Base-by-base conservation (phyloP, 2,888 invertebrate genomes). In the Hypolimnas misippus region DNA sequence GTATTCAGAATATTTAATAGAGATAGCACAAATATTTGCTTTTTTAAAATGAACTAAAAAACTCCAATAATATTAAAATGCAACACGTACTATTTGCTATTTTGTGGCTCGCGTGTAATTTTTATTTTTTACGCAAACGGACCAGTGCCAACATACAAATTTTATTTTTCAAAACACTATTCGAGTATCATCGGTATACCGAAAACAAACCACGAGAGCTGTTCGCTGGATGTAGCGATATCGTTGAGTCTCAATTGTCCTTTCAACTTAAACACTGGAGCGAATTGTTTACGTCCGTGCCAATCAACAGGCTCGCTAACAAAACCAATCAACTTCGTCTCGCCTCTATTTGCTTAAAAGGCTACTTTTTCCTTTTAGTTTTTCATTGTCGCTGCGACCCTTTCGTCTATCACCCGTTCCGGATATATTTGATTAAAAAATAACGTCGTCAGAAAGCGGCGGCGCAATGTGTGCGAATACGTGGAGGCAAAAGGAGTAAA, bases 341-440 rank as follows among this genome's bases (percentile, higher is more conserved):
- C 92, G 91, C 86, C 87, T 84, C 76, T 92, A 89, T 92, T 92
- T 92, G 92, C 90, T 91, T 89, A 91, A 91, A 91, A 88, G 88
- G 75, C 70, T 73, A 79, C 83, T 90, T 89, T 89, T 89, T 88
- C 84, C 83, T 90, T 91, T 91, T 91, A 84, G 85, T 86, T 90
- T 88, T 85, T 82, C 85, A 86, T 82, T 87, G 86, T 81, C 87
- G 80, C 79, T 84, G 81, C 87, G 86, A 89, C 91, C 92, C 91
- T 89, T 89, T 88, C 89, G 87, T 82, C 83, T 89, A 89, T 92
- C 91, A 89, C 87, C 86, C 89, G 89, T 78, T 84, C 86, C 84
- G 92, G 92, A 92, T 92, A 92, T 92, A 92, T 92, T 92, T 92
- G 92, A 92, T 92, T 92, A 92, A 92, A 92, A 92, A 92, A 92